Percentiles rank a stretch among this genome's conserved stretches.
Conservation (phyloP, 2,113 vertebrate species). For the Polyodon spathula region DNA sequence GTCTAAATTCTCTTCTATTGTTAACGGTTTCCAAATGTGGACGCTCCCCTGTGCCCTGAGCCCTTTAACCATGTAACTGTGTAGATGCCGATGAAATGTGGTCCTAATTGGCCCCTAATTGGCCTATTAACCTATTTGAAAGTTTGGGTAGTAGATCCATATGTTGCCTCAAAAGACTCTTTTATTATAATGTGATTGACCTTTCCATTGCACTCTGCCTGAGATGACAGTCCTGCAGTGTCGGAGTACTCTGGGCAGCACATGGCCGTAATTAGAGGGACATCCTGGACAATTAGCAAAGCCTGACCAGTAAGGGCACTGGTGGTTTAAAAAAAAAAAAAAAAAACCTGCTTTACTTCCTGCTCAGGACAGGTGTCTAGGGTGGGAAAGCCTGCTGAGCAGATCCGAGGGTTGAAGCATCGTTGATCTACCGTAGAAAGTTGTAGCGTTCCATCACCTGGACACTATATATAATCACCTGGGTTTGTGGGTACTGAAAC, state of each 20-base stretch:
- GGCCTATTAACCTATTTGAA: constrained; percentile 70
- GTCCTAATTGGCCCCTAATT: constrained; percentile 71
- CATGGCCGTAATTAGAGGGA: constrained; percentile 21
- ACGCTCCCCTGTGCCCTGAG: constrained; percentile 23
- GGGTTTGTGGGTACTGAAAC: neutral
- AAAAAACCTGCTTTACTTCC: constrained; percentile 9
- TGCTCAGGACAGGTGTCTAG: constrained; percentile 21
- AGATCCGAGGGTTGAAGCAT: neutral
- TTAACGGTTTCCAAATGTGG: constrained; percentile 57
- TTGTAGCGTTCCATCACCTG: neutral
- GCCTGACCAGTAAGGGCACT: constrained; percentile 12
- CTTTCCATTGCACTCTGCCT: constrained; percentile 16
- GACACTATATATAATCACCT: neutral
- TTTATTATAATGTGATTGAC: constrained; percentile 39
- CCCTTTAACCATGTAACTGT: constrained; percentile 55
- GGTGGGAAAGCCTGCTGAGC: neutral
- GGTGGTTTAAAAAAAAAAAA: neutral
- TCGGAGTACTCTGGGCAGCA: constrained; percentile 8
- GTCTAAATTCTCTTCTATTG: constrained; percentile 33
- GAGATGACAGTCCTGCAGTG: neutral
- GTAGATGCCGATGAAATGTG: constrained; percentile 37
- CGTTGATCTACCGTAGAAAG: neutral
- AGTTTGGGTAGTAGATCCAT: constrained; percentile 38
- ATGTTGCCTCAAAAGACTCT: constrained; percentile 29
- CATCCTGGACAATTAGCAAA: constrained; percentile 27